Evolutionary conservation across 92 coral and sea anemone species (phyloP), one percentile per base, ranked within the genome.

Genomic region (Zoanthus sociatus): DNA sequence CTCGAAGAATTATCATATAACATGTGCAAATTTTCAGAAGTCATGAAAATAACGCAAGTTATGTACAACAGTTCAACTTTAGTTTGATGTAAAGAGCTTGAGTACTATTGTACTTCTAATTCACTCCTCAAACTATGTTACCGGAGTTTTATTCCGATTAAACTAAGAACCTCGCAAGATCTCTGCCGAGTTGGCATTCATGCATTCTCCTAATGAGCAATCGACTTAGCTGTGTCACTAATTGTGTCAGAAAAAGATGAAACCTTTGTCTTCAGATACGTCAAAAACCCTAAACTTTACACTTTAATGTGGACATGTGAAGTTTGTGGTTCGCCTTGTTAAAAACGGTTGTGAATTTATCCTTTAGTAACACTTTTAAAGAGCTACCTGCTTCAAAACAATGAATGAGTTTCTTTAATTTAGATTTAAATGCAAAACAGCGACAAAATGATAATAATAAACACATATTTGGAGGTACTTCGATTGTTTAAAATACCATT

Each of bases 401-500:
- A 77, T 90, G 84, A 67, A 83, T 84, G 78, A 88, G 89, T 81
- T 81, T 73, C 73, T 81, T 87, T 90, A 90, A 92, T 92, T 92
- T 88, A 84, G 71, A 92, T 92, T 92, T 90, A 92, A 92, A 92
- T 92, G 95, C 93, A 86, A 87, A 86, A 88, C 88, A 79, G 86
- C 93, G 91, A 51, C 86, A 73, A 82, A 88, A 54, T 69, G 93
- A 88, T 79, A 74, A 69, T 81, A 81, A 81, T 90, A 78, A 92
- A 90, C 88, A 76, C 84, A 86, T 90, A 87, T 90, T 92, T 90
- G 90, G 79, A 92, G 63, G 75, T 78, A 72, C 84, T 67, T 86
- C 91, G 77, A 92, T 92, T 92, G 95, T 89, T 86, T 71, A 78
- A 87, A 84, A 90, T 87, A n/a, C 78, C 91, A 87, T 77, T 86